Percentiles rank a stretch among this genome's conserved stretches.
Conservation (phyloP, 2,888 invertebrate species). For the Cantharis rustica region DNA sequence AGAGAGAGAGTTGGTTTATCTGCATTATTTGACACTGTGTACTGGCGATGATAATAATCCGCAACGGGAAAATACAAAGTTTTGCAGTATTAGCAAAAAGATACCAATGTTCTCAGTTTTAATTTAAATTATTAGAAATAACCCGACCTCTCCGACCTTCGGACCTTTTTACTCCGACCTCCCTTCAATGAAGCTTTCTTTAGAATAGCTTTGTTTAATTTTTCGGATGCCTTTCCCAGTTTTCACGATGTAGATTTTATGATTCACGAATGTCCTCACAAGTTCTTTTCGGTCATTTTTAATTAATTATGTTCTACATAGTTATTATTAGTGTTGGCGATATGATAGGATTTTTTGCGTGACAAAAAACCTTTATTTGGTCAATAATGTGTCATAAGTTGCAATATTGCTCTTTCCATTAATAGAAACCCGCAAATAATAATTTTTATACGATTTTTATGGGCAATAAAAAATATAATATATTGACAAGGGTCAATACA, state of each 20-base stretch:
- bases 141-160: too few relatives aligned
- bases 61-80: too few relatives aligned
- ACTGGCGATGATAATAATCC: too few relatives aligned
- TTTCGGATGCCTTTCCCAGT: neutral
- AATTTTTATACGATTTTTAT: slow-evolving; percentile 21
- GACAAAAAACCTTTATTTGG: neutral
- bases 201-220: neutral
- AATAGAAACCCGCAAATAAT: slow-evolving; percentile 20
- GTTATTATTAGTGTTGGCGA: neutral
- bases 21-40: too few relatives aligned
- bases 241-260: neutral
- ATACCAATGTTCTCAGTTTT: too few relatives aligned
- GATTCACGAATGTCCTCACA: neutral
- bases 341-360: neutral
- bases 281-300: neutral
- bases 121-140: too few relatives aligned
- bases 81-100: too few relatives aligned
- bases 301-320: neutral
- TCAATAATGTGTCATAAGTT: slow-evolving; percentile 1
- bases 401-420: slow-evolving; percentile 1
- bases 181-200: neutral
- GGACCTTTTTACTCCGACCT: too few relatives aligned
- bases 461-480: slow-evolving; percentile 4
- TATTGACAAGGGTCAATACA: slow-evolving; percentile 16
- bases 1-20: too few relatives aligned